Percentiles rank a stretch among this genome's conserved stretches.
These are phyloP conservation scores for Strix occidentalis DNA, from an alignment of 2,797 vertebrate species.

Conservation along the genomic window DNA sequence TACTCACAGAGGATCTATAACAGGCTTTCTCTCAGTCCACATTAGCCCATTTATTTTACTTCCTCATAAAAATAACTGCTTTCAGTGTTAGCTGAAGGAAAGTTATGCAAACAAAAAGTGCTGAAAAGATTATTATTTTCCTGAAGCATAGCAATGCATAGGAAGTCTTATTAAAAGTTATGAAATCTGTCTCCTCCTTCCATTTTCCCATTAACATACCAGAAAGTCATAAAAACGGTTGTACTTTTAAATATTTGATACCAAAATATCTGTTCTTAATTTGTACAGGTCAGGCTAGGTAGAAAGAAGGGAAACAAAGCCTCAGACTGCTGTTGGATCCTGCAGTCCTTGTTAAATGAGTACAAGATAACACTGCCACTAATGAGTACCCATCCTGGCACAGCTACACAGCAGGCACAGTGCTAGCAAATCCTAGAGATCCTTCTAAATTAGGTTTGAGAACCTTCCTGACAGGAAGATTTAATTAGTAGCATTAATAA, in stretches of 20 bases:
- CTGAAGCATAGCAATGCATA: not conserved
- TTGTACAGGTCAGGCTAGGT: not conserved
- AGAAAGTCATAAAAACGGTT: not conserved
- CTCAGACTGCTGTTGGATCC: not conserved
- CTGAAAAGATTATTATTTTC: not conserved
- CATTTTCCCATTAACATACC: not conserved
- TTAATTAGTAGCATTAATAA: conserved; percentile 15
- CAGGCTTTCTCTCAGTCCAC: not conserved
- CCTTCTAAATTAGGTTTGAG: not conserved
- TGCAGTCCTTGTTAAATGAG: not conserved
- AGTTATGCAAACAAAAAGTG: not conserved
- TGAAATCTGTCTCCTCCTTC: not conserved
- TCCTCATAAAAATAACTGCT: not conserved
- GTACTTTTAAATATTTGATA: not conserved
- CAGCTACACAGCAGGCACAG: not conserved
- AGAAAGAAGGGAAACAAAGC: not conserved
- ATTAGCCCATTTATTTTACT: not conserved
- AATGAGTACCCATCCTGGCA: not conserved
- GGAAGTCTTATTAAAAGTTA: not conserved
- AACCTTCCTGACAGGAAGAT: not conserved
- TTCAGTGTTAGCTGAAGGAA: not conserved
- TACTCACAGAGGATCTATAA: not conserved
- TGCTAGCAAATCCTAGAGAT: not conserved
- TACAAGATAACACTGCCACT: not conserved
- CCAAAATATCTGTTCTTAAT: not conserved